phyloP scores from a whole-genome alignment of 2,888 invertebrate genomes.

The Hybos culiciformis region DNA sequence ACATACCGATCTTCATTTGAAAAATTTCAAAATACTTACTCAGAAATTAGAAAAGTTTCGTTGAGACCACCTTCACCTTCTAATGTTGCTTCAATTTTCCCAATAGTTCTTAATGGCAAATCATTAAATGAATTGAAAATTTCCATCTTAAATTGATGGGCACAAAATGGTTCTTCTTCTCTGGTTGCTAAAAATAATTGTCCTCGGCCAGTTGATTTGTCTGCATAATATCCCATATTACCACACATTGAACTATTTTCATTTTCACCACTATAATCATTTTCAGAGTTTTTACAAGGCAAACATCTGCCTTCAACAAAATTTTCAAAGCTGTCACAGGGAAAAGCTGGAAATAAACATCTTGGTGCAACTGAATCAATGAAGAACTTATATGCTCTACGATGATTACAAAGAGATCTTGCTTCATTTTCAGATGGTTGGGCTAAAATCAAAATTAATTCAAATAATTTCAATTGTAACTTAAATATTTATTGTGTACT shows the following conservation, averaged over 20 bases:
- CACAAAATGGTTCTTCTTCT: slow-evolving; percentile 87
- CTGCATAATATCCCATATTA: slow-evolving; percentile 90
- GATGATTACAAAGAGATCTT: slow-evolving; percentile 80
- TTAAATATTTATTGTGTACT: too few species aligned
- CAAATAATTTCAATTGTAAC: slow-evolving; percentile 1
- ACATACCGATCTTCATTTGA: too few species aligned
- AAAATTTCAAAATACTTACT: slow-evolving; percentile 39
- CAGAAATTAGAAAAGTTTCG: slow-evolving; percentile 78
- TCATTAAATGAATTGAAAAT: slow-evolving; percentile 60
- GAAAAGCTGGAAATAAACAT: slow-evolving; percentile 84
- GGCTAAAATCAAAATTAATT: slow-evolving; percentile 21
- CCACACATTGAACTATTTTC: slow-evolving; percentile 52
- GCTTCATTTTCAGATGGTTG: slow-evolving; percentile 68
- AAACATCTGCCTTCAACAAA: slow-evolving; percentile 68
- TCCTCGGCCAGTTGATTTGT: slow-evolving; percentile 67
- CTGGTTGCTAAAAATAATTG: slow-evolving; percentile 79
- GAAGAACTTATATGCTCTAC: slow-evolving; percentile 86
- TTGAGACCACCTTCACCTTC: slow-evolving; percentile 71
- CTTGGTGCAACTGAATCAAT: slow-evolving; percentile 84
- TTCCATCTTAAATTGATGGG: slow-evolving; percentile 75
- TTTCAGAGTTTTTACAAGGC: slow-evolving; percentile 42
- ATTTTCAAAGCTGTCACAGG: slow-evolving; percentile 72
- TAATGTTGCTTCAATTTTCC: slow-evolving; percentile 63
- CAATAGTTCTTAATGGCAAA: slow-evolving; percentile 46
- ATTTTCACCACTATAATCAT: slow-evolving; percentile 19